Percentiles rank a stretch among this genome's conserved stretches.
Conservation (phyloP, 2,113 vertebrate species). For the Brachypodius melanocephalos region DNA sequence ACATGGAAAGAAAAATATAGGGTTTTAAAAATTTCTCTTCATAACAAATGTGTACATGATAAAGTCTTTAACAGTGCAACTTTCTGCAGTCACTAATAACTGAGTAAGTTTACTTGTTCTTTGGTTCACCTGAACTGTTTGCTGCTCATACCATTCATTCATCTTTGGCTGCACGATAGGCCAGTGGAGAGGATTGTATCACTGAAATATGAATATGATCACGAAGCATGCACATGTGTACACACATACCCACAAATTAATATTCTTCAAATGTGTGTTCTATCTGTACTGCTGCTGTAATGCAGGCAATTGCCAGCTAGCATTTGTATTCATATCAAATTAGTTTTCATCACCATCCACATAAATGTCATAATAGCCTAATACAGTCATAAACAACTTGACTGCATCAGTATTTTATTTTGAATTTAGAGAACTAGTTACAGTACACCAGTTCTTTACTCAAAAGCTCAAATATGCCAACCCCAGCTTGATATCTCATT, state of each 20-base stretch:
- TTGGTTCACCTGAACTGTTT: not conserved
- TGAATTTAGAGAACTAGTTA: not conserved
- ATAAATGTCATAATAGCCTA: not conserved
- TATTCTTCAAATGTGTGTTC: not conserved
- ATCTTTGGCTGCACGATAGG: not conserved
- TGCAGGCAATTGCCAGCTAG: not conserved
- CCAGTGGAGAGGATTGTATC: not conserved
- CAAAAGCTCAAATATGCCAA: not conserved
- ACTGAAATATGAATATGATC: not conserved
- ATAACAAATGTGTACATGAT: not conserved
- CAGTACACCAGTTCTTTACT: not conserved
- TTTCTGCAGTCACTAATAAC: not conserved
- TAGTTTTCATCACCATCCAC: not conserved
- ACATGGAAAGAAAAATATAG: not conserved
- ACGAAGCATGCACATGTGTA: not conserved
- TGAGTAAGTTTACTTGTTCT: not conserved
- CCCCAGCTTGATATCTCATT: constrained; percentile 8
- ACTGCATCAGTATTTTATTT: not conserved
- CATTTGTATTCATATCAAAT: not conserved
- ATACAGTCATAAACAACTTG: not conserved
- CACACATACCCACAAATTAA: not conserved
- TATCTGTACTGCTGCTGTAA: not conserved
- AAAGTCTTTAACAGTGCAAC: not conserved
- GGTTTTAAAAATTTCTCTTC: not conserved
- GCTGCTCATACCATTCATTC: not conserved